Evolutionary conservation across 2,797 vertebrate species (phyloP).

Genomic region (Hyperoplus immaculatus): DNA sequence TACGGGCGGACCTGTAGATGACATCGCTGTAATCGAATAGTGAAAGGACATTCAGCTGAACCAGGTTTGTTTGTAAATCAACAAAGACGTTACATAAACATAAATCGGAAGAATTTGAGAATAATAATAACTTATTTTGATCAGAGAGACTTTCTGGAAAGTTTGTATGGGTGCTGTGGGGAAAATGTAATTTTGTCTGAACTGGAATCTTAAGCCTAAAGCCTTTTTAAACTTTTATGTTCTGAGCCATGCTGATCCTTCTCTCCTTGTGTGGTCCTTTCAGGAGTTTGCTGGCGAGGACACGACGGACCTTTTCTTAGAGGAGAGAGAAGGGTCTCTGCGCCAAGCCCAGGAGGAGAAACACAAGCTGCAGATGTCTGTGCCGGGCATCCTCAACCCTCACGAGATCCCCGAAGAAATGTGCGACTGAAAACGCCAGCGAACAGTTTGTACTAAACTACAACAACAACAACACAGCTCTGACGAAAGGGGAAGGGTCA

Average conservation of each 20-base stretch:
- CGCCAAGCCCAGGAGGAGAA: slow-evolving; percentile 98
- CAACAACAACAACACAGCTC: slow-evolving; percentile 34
- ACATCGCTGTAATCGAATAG: no score
- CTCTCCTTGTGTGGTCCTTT: slow-evolving; percentile 29
- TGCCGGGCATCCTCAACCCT: slow-evolving; percentile 98
- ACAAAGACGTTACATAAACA: not conserved
- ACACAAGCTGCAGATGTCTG: slow-evolving; percentile 98
- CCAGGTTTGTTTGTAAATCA: not conserved
- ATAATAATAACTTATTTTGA: not conserved
- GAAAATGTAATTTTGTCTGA: not conserved
- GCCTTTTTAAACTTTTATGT: not conserved
- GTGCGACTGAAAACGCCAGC: slow-evolving; percentile 91
- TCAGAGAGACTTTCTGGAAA: not conserved
- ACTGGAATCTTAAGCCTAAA: not conserved
- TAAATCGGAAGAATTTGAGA: not conserved
- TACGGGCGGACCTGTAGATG: no score
- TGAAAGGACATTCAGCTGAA: no score
- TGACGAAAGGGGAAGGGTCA: slow-evolving; percentile 18
- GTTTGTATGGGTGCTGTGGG: not conserved
- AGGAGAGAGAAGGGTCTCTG: slow-evolving; percentile 96
- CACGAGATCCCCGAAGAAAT: slow-evolving; percentile 99
- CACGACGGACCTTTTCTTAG: slow-evolving; percentile 96
- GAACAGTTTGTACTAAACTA: slow-evolving; percentile 26
- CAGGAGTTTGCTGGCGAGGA: slow-evolving; percentile 99
- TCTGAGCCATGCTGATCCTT: slow-evolving; percentile 7